Conservation (phyloP, 2,888 invertebrate genomes). For the Habrosyne pyritoides region DNA sequence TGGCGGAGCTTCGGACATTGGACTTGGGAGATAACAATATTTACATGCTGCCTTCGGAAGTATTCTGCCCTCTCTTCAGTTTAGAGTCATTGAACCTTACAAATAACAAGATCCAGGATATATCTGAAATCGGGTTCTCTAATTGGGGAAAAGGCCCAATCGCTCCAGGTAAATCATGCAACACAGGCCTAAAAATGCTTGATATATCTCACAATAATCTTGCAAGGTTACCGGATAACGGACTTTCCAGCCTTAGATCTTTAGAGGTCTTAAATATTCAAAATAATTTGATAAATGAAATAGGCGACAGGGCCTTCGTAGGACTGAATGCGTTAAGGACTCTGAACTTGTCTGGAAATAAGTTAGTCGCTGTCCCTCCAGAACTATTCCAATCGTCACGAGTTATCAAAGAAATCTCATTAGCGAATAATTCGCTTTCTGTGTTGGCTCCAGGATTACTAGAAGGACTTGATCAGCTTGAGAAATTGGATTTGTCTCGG, state of each 20-base stretch:
- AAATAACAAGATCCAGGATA: constrained; percentile 90
- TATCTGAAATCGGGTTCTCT: constrained; percentile 89
- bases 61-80: constrained; percentile 88
- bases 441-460: constrained; percentile 90
- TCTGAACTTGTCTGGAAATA: constrained; percentile 91
- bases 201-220: constrained; percentile 90
- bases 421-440: constrained; percentile 91
- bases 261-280: constrained; percentile 88
- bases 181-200: constrained; percentile 86
- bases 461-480: constrained; percentile 88
- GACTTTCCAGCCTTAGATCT: constrained; percentile 87
- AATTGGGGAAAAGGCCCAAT: constrained; percentile 88
- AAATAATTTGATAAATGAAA: constrained; percentile 89
- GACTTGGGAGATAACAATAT: constrained; percentile 91
- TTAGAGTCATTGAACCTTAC: constrained; percentile 88
- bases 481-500: constrained; percentile 88
- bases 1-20: constrained; percentile 86
- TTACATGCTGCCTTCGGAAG: constrained; percentile 88
- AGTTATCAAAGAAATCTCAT: constrained; percentile 87
- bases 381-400: constrained; percentile 89
- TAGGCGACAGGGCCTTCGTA: constrained; percentile 89
- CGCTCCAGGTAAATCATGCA: constrained; percentile 88
- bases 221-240: constrained; percentile 87
- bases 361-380: constrained; percentile 90
- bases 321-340: constrained; percentile 87